Evolutionary conservation across 2,113 vertebrate species (phyloP), one percentile per base, ranked within the genome.

Genomic region (Hippocampus zosterae): DNA sequence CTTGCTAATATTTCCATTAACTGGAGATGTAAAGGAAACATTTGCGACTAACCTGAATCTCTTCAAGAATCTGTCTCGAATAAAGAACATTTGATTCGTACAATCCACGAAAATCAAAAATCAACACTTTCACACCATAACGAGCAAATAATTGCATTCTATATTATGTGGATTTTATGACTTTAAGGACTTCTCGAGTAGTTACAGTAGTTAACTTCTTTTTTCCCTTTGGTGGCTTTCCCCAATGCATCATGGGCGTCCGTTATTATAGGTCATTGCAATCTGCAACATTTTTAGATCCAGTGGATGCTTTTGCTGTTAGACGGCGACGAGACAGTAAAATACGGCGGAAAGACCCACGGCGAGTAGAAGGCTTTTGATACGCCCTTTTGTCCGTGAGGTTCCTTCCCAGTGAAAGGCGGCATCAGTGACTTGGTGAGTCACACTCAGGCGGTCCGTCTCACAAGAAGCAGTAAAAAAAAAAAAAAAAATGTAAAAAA

Each of bases 361-460:
- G 23, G 21, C 40, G 6, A 64, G 40, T 13, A 16, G 41, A 46
- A 65, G 8, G 2, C 19, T 21, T 19, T 40, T 46, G 40, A 27
- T 46, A 15, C 7, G 3, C 9, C 13, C 42, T 27, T 65, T 65
- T 46, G 63, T 65, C n/a, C 27, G 13, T 23, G n/a, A 65, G n/a
- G 63, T 23, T 46, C n/a, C n/a, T 25, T 65, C 19, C 33, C 60
- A 40, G 19, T 46, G 41, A 65, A 46, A 65, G 63, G 42, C 42
- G 4, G 63, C 63, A 65, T 65, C 63, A 65, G 23, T 65, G 41
- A 44, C 63, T 65, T 44, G n/a, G 46, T 44, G 41, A 65, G 63
- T 65, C 63, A 65, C 63, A 46, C 63, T 65, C 5, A 65, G 40
- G 62, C 62, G 62, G 62, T 42, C 62, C 42, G 40, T 64, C 41